These are phyloP conservation scores for Lutjanus erythropterus DNA, from an alignment of 2,113 vertebrate species.

Conservation along the genomic window DNA sequence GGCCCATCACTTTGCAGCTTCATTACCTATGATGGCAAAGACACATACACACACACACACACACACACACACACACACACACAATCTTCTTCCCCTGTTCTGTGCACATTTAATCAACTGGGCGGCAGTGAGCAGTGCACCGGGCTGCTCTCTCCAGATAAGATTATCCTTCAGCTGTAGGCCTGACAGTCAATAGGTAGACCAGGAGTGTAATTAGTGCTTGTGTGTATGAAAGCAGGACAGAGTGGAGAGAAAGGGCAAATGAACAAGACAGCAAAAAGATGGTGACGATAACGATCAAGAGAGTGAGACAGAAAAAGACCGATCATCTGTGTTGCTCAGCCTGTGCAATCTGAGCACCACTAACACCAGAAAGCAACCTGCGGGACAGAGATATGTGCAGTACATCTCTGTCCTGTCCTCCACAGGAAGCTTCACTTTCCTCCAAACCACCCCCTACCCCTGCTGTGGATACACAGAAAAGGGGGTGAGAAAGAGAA, in stretches of 20 bases:
- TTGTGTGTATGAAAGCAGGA: conserved; percentile 21
- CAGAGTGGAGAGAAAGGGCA: conserved; percentile 26
- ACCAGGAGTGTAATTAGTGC: conserved; percentile 64
- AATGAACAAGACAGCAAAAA: conserved; percentile 38
- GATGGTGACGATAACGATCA: conserved; percentile 25
- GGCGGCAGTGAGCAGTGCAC: conserved; percentile 22
- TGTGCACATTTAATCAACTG: conserved; percentile 73
- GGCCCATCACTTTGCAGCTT: conserved; percentile 45
- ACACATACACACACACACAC: conserved; percentile 19
- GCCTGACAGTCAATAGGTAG: conserved; percentile 60
- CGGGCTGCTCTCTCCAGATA: conserved; percentile 66
- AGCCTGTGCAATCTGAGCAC: background rate
- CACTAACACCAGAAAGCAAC: conserved; percentile 17
- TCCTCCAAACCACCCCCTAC: conserved; percentile 5
- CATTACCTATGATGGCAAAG: conserved; percentile 60
- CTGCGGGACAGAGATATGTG: conserved; percentile 7
- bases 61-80: conserved; percentile 23
- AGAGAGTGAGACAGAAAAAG: conserved; percentile 14
- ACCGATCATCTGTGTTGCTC: background rate
- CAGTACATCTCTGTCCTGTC: background rate
- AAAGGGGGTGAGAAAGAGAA: background rate
- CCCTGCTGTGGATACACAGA: background rate
- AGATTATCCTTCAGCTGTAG: conserved; percentile 67
- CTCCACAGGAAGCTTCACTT: background rate
- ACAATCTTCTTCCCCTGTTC: conserved; percentile 30